Percentiles rank a stretch among this genome's conserved stretches.
Evolutionary conservation across 2,797 vertebrate genomes (phyloP).

Genomic region (Microtus agrestis): DNA sequence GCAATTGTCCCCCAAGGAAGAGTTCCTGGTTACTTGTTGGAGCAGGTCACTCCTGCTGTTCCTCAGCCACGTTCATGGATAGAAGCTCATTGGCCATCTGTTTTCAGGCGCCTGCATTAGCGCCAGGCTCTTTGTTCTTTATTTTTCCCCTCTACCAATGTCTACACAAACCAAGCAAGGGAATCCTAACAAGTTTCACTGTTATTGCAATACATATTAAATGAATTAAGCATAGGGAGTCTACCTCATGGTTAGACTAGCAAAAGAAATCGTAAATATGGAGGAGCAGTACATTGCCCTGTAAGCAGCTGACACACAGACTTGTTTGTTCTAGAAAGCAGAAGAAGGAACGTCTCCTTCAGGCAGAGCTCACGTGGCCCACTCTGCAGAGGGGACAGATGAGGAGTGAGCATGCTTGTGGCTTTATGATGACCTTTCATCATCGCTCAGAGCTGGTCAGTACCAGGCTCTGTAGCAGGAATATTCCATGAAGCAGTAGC

Average conservation of each 20-base stretch:
- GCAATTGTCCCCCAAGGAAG: conserved; percentile 44
- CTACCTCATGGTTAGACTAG: background rate
- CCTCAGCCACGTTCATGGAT: conserved; percentile 68
- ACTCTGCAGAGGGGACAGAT: background rate
- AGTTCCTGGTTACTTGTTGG: background rate
- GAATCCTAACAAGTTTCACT: conserved; percentile 59
- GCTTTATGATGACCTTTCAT: background rate
- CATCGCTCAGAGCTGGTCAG: background rate
- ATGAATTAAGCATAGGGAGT: conserved; percentile 37
- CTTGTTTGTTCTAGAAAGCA: background rate
- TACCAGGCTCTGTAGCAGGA: background rate
- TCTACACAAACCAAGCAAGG: conserved; percentile 56
- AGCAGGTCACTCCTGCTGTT: conserved; percentile 69
- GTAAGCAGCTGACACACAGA: background rate
- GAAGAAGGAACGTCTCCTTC: background rate
- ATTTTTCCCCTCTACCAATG: background rate
- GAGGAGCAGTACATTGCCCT: background rate
- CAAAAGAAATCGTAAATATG: background rate
- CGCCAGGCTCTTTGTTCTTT: conserved; percentile 72
- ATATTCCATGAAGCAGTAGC: background rate
- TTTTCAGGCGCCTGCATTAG: conserved; percentile 76
- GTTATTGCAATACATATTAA: conserved; percentile 6
- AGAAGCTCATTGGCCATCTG: conserved; percentile 72
- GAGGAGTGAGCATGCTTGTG: background rate
- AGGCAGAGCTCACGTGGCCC: background rate